Percentiles rank a stretch among this genome's conserved stretches.
phyloP scores from a whole-genome alignment of 2,888 invertebrate genomes.

The Andrena bicolor region DNA sequence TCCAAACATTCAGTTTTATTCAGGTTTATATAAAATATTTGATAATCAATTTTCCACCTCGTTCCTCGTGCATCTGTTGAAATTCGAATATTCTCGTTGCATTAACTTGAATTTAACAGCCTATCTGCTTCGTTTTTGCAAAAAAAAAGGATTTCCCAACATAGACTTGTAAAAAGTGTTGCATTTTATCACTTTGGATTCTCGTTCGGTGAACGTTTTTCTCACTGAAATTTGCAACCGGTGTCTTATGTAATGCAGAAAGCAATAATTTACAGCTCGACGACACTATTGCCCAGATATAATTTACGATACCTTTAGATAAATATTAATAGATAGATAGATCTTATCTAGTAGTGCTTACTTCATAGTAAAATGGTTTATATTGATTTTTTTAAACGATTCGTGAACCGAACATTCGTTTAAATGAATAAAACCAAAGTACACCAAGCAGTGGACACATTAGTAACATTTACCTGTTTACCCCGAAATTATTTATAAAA shows the following conservation, averaged over 20 bases:
- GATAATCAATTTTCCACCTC: neutral
- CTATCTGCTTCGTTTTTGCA: neutral
- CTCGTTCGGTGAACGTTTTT: constrained; percentile 48
- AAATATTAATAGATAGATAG: constrained; percentile 52
- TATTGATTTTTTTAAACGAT: constrained; percentile 23
- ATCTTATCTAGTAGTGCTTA: constrained; percentile 45
- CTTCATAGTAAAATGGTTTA: constrained; percentile 30
- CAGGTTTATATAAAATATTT: neutral
- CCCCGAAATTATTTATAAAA: neutral
- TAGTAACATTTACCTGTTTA: neutral
- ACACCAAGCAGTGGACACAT: neutral
- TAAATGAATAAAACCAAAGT: neutral
- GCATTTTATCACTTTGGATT: constrained; percentile 47
- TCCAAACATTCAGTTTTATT: neutral
- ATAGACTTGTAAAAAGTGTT: constrained; percentile 34
- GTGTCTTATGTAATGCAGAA: constrained; percentile 41
- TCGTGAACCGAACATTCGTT: neutral
- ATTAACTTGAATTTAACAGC: neutral
- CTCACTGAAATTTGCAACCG: constrained; percentile 60
- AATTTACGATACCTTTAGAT: constrained; percentile 50
- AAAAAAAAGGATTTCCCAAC: constrained; percentile 16
- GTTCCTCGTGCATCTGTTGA: neutral
- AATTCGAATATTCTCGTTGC: neutral
- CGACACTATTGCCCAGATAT: constrained; percentile 26
- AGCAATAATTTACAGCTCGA: constrained; percentile 58